These are phyloP conservation scores for Rhagonycha fulva DNA, from an alignment of 2,888 invertebrate species.

Conservation along the genomic window DNA sequence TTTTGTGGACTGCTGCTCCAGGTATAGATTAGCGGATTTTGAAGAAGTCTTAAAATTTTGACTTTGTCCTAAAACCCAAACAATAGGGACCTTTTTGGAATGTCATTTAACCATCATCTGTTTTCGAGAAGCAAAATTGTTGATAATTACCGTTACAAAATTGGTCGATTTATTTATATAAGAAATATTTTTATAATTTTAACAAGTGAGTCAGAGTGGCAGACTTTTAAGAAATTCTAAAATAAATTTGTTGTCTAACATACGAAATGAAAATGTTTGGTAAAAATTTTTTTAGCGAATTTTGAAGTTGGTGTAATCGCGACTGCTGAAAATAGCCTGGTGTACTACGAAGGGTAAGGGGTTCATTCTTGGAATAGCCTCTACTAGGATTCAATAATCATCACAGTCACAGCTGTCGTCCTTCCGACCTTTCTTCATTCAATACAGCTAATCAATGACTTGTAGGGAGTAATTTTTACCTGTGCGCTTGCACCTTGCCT, in stretches of 20 bases:
- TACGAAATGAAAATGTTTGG: neutral
- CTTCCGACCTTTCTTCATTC: conserved; percentile 38
- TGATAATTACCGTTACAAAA: neutral
- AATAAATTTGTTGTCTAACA: neutral
- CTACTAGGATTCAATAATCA: conserved; percentile 34
- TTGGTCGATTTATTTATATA: neutral
- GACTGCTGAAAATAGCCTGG: conserved; percentile 36
- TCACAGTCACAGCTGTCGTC: conserved; percentile 31
- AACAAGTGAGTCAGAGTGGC: neutral
- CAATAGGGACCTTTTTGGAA: neutral
- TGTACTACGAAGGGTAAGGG: conserved; percentile 18
- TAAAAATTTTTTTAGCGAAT: conserved; percentile 14
- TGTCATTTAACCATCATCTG: neutral
- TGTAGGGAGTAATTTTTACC: conserved; percentile 29
- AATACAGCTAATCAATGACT: conserved; percentile 36
- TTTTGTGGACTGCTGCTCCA: neutral
- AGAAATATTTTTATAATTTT: neutral
- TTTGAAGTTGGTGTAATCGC: conserved; percentile 34
- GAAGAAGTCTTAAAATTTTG: neutral
- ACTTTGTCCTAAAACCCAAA: neutral
- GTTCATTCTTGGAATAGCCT: conserved; percentile 32
- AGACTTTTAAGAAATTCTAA: neutral
- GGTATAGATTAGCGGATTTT: neutral
- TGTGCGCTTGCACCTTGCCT: conserved; percentile 21
- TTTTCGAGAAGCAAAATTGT: neutral